These are phyloP conservation scores for Patiria pectinifera DNA, from an alignment of 53 echinoderm and acorn worm species.

Conservation along the genomic window DNA sequence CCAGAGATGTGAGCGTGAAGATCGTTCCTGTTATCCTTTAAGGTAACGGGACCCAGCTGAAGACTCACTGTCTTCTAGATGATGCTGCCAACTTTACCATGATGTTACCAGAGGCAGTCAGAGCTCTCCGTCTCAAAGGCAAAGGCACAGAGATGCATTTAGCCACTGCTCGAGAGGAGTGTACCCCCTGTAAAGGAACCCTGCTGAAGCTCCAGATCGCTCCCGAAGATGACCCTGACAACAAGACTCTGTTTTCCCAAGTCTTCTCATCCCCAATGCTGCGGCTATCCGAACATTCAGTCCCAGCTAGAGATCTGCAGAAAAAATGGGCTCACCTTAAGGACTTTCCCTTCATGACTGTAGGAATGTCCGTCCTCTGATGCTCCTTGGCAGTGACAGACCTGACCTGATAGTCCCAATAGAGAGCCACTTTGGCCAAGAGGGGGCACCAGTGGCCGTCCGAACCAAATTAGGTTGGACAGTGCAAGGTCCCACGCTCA, in stretches of 20 bases:
- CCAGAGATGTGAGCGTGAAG: slow-evolving; percentile 23
- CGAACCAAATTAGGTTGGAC: slow-evolving; percentile 43
- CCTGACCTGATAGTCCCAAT: slow-evolving; percentile 32
- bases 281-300: slow-evolving; percentile 22
- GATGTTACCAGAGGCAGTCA: slow-evolving; percentile 5
- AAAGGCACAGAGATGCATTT: slow-evolving; percentile 6
- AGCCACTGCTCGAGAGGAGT: slow-evolving; percentile 38
- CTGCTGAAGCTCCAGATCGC: neutral
- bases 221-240: neutral
- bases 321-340: slow-evolving; percentile 7
- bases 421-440: slow-evolving; percentile 33
- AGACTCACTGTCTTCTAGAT: slow-evolving; percentile 18
- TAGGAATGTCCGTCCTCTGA: slow-evolving; percentile 22
- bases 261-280: slow-evolving; percentile 34
- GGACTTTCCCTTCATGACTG: slow-evolving; percentile 21
- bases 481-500: slow-evolving; percentile 21
- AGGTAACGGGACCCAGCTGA: neutral
- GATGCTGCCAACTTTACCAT: slow-evolving; percentile 28
- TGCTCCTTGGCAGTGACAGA: slow-evolving; percentile 35
- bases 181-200: slow-evolving; percentile 21
- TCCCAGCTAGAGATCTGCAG: slow-evolving; percentile 4
- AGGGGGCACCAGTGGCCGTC: slow-evolving; percentile 32
- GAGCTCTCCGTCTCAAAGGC: neutral
- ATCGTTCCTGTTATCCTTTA: slow-evolving; percentile 2
- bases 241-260: neutral